A percentile compares a stretch with the other conserved stretches of the same genome.
phyloP scores from a whole-genome alignment of 2,888 invertebrate genomes.

The Hirtodrosophila confusa region DNA sequence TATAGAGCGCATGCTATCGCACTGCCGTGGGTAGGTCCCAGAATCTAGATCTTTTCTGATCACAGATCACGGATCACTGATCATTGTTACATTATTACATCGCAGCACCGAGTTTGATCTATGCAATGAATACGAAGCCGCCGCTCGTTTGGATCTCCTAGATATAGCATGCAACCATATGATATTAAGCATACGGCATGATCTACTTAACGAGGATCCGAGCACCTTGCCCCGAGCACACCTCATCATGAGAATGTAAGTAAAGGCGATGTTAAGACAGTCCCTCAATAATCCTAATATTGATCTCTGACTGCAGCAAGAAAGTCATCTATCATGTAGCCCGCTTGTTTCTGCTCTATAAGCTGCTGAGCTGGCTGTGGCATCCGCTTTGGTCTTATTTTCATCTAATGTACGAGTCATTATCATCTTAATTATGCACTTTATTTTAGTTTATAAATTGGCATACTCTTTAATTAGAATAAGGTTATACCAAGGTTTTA shows the following conservation, averaged over 20 bases:
- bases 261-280: background rate
- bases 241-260: constrained; percentile 59
- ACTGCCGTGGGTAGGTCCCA: constrained; percentile 50
- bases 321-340: constrained; percentile 31
- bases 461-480: no score
- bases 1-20: constrained; percentile 20
- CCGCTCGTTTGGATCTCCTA: constrained; percentile 4
- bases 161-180: constrained; percentile 33
- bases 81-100: background rate
- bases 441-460: no score
- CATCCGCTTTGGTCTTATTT: constrained; percentile 24
- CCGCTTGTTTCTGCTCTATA: constrained; percentile 58
- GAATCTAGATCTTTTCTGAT: no score
- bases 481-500: no score
- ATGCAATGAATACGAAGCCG: constrained; percentile 10
- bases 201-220: constrained; percentile 66
- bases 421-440: no score
- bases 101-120: constrained; percentile 70
- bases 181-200: constrained; percentile 60
- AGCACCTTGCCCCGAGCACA: constrained; percentile 47
- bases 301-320: constrained; percentile 46
- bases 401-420: background rate
- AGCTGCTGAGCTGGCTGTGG: constrained; percentile 61
- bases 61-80: no score
- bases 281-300: background rate